phyloP scores from a whole-genome alignment of 2,888 invertebrate species.

The Pseudococcus jackbeardsleyi region DNA sequence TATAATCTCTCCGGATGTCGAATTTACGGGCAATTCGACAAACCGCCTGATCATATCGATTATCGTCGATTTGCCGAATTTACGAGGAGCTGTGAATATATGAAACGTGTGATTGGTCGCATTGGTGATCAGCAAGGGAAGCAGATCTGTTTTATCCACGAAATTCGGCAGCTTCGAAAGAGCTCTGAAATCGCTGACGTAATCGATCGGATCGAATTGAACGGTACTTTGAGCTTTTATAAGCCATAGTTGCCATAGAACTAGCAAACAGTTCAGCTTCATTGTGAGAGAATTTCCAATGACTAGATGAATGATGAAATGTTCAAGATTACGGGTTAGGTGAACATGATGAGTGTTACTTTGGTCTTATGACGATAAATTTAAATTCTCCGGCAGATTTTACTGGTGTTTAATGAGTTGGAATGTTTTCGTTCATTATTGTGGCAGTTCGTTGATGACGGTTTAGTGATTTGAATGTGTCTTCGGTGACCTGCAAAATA shows the following conservation, averaged over 20 bases:
- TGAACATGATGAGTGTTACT: background rate
- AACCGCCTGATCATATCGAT: slow-evolving; percentile 16
- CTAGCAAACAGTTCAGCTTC: background rate
- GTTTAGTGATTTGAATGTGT: background rate
- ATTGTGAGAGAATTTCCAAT: background rate
- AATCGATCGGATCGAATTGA: background rate
- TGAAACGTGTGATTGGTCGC: background rate
- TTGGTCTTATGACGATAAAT: background rate
- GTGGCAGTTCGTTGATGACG: background rate
- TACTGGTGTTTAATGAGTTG: background rate
- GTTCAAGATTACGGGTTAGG: background rate
- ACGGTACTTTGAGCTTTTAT: background rate
- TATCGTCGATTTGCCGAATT: background rate
- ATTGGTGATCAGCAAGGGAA: background rate
- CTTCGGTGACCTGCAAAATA: background rate
- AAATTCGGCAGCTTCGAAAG: background rate
- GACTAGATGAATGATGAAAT: background rate
- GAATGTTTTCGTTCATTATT: background rate
- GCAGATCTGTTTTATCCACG: slow-evolving; percentile 9
- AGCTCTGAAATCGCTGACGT: background rate
- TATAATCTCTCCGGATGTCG: background rate
- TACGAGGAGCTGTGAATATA: slow-evolving; percentile 13
- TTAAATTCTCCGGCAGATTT: background rate
- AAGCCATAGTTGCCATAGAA: background rate
- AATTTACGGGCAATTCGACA: background rate